Percentiles rank a stretch among this genome's conserved stretches.
Conservation (phyloP, 2,888 invertebrate species). For the Tyria jacobaeae region DNA sequence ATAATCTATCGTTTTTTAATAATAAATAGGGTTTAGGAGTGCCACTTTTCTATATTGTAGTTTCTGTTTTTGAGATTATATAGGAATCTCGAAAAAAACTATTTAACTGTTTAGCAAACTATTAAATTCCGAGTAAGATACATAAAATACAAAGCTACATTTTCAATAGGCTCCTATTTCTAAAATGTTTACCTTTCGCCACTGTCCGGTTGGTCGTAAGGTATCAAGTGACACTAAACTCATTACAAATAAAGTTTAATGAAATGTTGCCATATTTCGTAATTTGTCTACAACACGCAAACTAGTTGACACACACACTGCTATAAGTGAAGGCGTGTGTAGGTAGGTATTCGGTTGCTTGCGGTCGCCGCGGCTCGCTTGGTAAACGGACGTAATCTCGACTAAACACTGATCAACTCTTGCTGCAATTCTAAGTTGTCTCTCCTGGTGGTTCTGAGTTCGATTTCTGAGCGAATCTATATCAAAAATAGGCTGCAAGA, state of each 20-base stretch:
- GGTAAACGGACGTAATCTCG: slow-evolving; percentile 81
- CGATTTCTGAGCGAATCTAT: slow-evolving; percentile 41
- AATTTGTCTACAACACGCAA: slow-evolving; percentile 32
- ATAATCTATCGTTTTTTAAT: no score
- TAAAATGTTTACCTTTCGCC: not conserved
- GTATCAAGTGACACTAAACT: not conserved
- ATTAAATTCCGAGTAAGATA: no score
- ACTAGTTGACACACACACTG: slow-evolving; percentile 11
- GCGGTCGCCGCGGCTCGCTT: slow-evolving; percentile 74
- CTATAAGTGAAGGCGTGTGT: slow-evolving; percentile 15
- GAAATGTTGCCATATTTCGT: slow-evolving; percentile 25
- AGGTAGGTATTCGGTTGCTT: slow-evolving; percentile 56
- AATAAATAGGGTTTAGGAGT: no score
- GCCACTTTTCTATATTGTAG: no score
- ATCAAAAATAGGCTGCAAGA: not conserved
- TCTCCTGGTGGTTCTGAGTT: slow-evolving; percentile 35
- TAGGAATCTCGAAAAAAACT: no score
- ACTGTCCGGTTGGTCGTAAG: not conserved
- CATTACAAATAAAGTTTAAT: slow-evolving; percentile 1
- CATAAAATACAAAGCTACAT: not conserved
- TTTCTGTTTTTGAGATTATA: no score
- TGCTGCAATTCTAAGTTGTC: slow-evolving; percentile 35
- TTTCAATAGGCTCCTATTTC: not conserved
- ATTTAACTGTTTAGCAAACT: no score
- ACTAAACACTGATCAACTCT: slow-evolving; percentile 77